A percentile compares a stretch with the other conserved stretches of the same genome.
Conservation (phyloP, 1,140 invertebrate genomes). For the Euura lappo region DNA sequence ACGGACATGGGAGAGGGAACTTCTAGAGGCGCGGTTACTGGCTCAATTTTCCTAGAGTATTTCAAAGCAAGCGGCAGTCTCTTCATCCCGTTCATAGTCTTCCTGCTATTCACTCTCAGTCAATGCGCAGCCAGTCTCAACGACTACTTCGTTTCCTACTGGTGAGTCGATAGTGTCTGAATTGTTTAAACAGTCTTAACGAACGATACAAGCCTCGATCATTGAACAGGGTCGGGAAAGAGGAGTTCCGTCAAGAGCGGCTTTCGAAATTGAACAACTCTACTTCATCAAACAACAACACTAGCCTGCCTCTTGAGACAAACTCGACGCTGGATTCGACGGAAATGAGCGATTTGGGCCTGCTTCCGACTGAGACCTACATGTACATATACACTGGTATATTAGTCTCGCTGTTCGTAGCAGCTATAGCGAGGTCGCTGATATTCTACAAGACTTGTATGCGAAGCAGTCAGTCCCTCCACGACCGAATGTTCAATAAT, state of each 20-base stretch:
- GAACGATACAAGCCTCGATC: slow-evolving; percentile 63
- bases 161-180: slow-evolving; percentile 53
- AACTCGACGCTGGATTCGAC: neutral
- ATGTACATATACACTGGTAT: slow-evolving; percentile 63
- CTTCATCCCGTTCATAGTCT: slow-evolving; percentile 58
- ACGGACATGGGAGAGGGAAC: slow-evolving; percentile 64
- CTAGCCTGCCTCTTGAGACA: neutral
- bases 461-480: slow-evolving; percentile 69
- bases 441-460: slow-evolving; percentile 72
- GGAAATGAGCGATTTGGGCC: neutral
- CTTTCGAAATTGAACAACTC: neutral
- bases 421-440: slow-evolving; percentile 60
- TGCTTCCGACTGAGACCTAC: slow-evolving; percentile 41
- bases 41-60: slow-evolving; percentile 69
- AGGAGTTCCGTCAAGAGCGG: slow-evolving; percentile 18
- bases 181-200: slow-evolving; percentile 18
- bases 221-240: slow-evolving; percentile 57
- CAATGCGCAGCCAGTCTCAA: slow-evolving; percentile 70
- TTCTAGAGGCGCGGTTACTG: slow-evolving; percentile 66
- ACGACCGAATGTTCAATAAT: slow-evolving; percentile 71
- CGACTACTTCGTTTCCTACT: slow-evolving; percentile 73
- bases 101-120: slow-evolving; percentile 63
- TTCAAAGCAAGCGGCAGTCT: slow-evolving; percentile 66
- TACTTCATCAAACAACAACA: neutral
- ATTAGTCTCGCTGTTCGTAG: slow-evolving; percentile 56